These are phyloP conservation scores for Neolamprologus tretocephalus DNA, from an alignment of 2,113 vertebrate species.

Conservation along the genomic window DNA sequence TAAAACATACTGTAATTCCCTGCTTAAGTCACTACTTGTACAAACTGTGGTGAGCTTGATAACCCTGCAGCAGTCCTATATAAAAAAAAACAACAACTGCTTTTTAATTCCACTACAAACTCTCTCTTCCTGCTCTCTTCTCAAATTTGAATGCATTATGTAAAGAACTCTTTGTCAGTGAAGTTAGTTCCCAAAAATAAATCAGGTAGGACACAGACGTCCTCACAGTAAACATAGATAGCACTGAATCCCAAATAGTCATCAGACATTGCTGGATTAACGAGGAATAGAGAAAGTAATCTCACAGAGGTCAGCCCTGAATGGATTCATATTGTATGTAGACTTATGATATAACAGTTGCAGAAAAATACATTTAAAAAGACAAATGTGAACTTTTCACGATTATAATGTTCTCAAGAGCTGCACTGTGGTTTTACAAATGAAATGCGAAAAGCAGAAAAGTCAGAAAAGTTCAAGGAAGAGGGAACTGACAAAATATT, in stretches of 20 bases:
- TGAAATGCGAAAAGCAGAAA: neutral
- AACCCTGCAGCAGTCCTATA: neutral
- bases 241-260: neutral
- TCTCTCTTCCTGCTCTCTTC: neutral
- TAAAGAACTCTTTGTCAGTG: neutral
- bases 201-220: neutral
- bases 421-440: neutral
- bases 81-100: neutral
- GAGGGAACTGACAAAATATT: neutral
- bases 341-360: neutral
- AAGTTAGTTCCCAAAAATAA: neutral
- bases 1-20: neutral
- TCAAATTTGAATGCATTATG: slow-evolving; percentile 18
- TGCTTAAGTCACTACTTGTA: neutral
- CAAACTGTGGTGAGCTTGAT: neutral
- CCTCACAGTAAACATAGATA: neutral
- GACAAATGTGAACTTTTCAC: neutral
- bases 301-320: neutral
- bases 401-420: neutral
- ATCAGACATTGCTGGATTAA: neutral
- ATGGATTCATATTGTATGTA: neutral
- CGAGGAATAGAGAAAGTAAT: neutral
- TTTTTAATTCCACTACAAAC: neutral
- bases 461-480: slow-evolving; percentile 20
- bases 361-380: neutral